A percentile compares a stretch with the other conserved stretches of the same genome.
Evolutionary conservation across 1,140 invertebrate species (phyloP).

Genomic region (Trachymyrmex cornetzi): DNA sequence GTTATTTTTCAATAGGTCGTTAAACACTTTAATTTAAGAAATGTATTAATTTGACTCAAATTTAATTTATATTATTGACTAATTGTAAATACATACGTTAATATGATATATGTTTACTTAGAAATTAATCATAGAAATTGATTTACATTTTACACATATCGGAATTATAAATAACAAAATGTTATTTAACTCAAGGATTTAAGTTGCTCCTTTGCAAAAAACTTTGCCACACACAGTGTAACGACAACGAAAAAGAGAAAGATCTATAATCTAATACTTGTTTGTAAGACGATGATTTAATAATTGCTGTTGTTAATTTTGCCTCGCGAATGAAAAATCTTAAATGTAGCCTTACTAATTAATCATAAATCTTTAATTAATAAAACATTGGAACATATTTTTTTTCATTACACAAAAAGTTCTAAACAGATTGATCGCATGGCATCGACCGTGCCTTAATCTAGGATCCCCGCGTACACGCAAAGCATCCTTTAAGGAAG

Average conservation of each 20-base stretch:
- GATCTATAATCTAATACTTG: neutral
- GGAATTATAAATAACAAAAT: too few relatives aligned
- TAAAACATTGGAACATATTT: neutral
- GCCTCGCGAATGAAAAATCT: neutral
- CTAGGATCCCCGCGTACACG: slow-evolving; percentile 38
- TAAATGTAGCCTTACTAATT: neutral
- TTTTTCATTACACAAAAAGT: slow-evolving; percentile 17
- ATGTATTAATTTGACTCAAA: too few relatives aligned
- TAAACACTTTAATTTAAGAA: too few relatives aligned
- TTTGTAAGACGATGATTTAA: neutral
- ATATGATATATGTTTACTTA: neutral
- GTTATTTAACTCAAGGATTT: too few relatives aligned
- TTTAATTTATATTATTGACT: too few relatives aligned
- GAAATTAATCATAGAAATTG: neutral
- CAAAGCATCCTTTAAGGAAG: slow-evolving; percentile 44
- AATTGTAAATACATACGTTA: too few relatives aligned
- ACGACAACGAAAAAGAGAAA: neutral
- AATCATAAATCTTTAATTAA: neutral
- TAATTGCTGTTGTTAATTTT: neutral
- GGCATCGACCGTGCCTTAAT: slow-evolving; percentile 32
- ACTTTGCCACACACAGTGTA: too few relatives aligned
- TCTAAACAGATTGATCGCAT: slow-evolving; percentile 1
- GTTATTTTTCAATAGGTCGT: too few relatives aligned
- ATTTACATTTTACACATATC: too few relatives aligned
- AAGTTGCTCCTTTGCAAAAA: too few relatives aligned